A percentile compares a stretch with the other conserved stretches of the same genome.
Evolutionary conservation across 2,888 invertebrate genomes (phyloP).

Genomic region (Ormyrus thymus): DNA sequence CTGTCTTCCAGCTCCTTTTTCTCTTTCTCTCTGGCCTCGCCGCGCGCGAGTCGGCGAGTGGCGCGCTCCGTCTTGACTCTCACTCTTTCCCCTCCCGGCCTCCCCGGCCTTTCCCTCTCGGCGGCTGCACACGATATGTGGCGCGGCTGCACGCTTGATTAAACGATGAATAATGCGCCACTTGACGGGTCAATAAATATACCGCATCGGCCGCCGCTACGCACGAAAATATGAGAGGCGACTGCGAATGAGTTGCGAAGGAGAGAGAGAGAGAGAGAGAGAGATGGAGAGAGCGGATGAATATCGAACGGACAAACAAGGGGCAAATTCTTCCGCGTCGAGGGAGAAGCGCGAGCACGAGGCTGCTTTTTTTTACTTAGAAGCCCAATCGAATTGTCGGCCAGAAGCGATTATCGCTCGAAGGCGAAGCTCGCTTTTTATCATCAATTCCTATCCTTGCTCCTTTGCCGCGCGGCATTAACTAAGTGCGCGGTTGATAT

Average conservation of each 20-base stretch:
- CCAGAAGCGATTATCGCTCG: no score
- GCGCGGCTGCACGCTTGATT: conserved; percentile 61
- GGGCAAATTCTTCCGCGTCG: conserved; percentile 30
- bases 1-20: background rate
- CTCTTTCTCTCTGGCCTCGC: background rate
- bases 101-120: conserved; percentile 7
- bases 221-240: conserved; percentile 55
- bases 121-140: conserved; percentile 13
- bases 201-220: conserved; percentile 33
- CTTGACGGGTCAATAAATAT: conserved; percentile 66
- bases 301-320: conserved; percentile 41
- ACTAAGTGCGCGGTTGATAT: no score
- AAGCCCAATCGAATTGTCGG: no score
- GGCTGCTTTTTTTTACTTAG: background rate
- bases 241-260: conserved; percentile 50
- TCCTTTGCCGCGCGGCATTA: no score
- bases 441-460: no score
- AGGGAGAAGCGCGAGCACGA: background rate
- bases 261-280: background rate
- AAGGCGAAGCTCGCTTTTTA: no score
- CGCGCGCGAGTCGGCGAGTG: no score
- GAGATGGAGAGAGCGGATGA: conserved; percentile 11
- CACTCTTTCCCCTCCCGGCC: background rate
- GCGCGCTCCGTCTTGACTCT: background rate
- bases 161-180: conserved; percentile 66